Evolutionary conservation across 2,797 vertebrate genomes (phyloP), one percentile per base, ranked within the genome.

Genomic region (Lateolabrax maculatus): DNA sequence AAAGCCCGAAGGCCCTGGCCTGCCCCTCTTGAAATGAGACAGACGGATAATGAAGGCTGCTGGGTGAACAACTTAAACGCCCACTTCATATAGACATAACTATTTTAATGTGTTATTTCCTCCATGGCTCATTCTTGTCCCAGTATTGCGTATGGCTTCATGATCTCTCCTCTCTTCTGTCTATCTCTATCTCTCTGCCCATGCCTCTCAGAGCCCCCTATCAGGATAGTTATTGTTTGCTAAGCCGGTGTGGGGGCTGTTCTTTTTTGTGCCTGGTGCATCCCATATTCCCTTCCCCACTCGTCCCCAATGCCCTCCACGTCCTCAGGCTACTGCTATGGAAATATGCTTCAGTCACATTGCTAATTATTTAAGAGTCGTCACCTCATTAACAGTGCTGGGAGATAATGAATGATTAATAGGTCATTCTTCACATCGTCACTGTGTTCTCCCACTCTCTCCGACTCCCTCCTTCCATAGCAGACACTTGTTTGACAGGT

Each of bases 351-450:
- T 87, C 91, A 94, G 91, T 93, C 92, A 91, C 90, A 88, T 90
- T 82, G 88, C 94, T 95, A 96, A 95, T 95, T 95, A 96, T 95
- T 94, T 92, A 95, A 94, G 92, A 93, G 92, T 94, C 85, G 77
- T 92, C 94, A 94, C 92, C 94, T 95, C 94, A 95, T 95, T 95
- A 95, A 93, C 92, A 93, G 92, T 72, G 77, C 89, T 90, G 87
- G 81, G 85, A 93, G 92, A 92, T 93, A 94, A 95, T 96, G 93
- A 96, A 95, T 95, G 94, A 96, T 96, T 96, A 94, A 95, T 95
- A 92, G 91, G 87, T 90, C 90, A 92, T 92, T 92, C 91, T 90
- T 89, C 86, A 84, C 81, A 63, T 84, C 77, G 44, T 84, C 86
- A 72, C 81, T 64, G 46, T 81, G 80, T 61, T 93, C 85, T 84